Evolutionary conservation across 2,113 vertebrate species (phyloP), one percentile per base, ranked within the genome.

Genomic region (Oreotrochilus melanogaster): DNA sequence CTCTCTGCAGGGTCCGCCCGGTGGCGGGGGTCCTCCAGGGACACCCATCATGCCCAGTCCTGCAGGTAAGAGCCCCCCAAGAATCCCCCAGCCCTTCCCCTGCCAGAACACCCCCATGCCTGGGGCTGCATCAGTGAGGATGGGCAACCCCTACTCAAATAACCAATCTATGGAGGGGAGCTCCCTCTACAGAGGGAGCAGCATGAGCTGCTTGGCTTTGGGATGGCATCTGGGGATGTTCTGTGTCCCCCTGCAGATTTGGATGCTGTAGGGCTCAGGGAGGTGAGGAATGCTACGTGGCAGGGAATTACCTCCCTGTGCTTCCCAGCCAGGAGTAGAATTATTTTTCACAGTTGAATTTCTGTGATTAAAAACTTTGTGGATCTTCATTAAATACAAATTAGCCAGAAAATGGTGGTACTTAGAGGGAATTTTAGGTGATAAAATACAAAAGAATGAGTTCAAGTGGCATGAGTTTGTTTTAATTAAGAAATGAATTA

Each of bases 31-130:
- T 67, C 99, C 99, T 76, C 99, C 99, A 16, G 99, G 99, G 97
- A 99, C 99, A 82, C 99, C 99, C 94, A 99, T 99, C 97, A 99
- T 99, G 98, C 99, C 99, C 91, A 99, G 99, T 96, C 99, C 99
- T 86, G 99, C 99, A 98, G 99, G 99, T 99, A 96, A 0, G 35
- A 92, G 30, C 42, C 74, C 42, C 47, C 12, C 4, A 2, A 83
- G n/a, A 42, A 9, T 15, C 17, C 5, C 51, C 21, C 61, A 66
- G 24, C 57, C 37, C 13, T 57, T 87, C 56, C 23, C 31, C 9
- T 60, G 23, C 53, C 23, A 2, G 23, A 50, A 73, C 21, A 43
- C 9, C 14, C 33, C 30, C 28, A 8, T 28, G 28, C 19, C 57
- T 45, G 30, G 62, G 51, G 37, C 11, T 48, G 60, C 9, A 0